Base-by-base conservation (phyloP, 2,113 vertebrate genomes). In the Periophthalmus modestus region DNA sequence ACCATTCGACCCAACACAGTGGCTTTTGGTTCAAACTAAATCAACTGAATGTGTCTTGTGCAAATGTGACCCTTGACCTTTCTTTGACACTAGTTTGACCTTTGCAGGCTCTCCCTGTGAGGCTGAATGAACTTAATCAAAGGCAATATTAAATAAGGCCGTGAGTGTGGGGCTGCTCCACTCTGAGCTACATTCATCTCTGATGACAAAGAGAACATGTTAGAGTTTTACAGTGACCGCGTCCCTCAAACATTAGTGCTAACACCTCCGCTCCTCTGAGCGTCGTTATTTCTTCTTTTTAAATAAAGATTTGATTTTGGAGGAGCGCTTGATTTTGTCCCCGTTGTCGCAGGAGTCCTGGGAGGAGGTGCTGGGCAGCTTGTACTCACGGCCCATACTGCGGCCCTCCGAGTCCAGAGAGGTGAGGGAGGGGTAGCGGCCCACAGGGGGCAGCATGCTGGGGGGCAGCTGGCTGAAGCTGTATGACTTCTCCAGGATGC, bases 261-360 rank as follows among this genome's bases (percentile, higher is more conserved):
- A 88, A 88, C 88, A 91, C 59, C 28, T 28, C 28, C 82, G 74
- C 74, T 63, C 28, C 82, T 74, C 73, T 63, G 58, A 57, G 72
- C 59, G 62, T 61, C 73, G 33, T 87, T 86, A 94, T 85, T 94
- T 94, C 77, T 96, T 99, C 93, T 98, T 99, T 92, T 96, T 99
- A 89, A 99, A 98, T 90, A 99, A 92, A 86, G 92, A 97, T 94
- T 97, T 99, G 74, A 99, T 95, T 95, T 98, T 99, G 7, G 96
- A 97, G 88, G 95, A 93, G 92, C 97, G 97, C 94, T 97, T 99
- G 85, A 50, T 89, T 91, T 96, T 98, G 89, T 99, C 96, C 36
- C 95, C 95, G 2, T 97, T 97, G 74, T 96, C 96, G 78, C 91
- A 94, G 58, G 96, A 95, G 92, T 99, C 97, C 85, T 96, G 96